Conservation (phyloP, 64 coral and sea anemone species). For the Dendronephthya gigantea region DNA sequence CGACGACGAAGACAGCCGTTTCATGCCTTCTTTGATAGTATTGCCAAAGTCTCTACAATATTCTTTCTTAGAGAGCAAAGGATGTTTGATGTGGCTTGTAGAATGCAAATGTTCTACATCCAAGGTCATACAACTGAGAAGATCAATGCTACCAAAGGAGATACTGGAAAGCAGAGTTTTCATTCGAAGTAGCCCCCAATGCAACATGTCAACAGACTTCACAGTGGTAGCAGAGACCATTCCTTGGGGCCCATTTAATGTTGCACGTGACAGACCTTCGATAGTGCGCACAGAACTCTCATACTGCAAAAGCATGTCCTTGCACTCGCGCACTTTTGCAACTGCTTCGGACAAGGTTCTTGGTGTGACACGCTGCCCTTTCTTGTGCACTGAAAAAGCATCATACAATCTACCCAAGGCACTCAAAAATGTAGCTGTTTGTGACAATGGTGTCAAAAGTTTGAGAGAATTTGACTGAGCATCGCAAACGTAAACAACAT, state of each 20-base stretch:
- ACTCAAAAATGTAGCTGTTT: not conserved
- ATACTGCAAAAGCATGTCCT: not conserved
- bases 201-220: too few species aligned
- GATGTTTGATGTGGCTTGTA: slow-evolving; percentile 30
- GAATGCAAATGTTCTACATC: slow-evolving; percentile 41
- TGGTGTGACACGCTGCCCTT: not conserved
- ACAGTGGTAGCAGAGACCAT: too few species aligned
- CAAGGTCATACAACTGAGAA: slow-evolving; percentile 37
- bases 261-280: not conserved
- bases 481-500: slow-evolving; percentile 1
- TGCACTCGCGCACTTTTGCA: not conserved
- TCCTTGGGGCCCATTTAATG: too few species aligned
- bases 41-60: slow-evolving; percentile 35
- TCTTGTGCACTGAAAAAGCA: slow-evolving; percentile 20
- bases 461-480: not conserved
- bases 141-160: not conserved
- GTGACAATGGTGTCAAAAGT: not conserved
- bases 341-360: not conserved
- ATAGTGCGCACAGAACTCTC: not conserved
- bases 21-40: slow-evolving; percentile 40
- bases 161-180: not conserved
- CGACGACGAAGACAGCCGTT: not conserved
- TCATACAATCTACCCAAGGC: not conserved
- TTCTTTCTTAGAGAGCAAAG: slow-evolving; percentile 45
- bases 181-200: not conserved